Base-by-base conservation (phyloP, 2,797 vertebrate genomes). In the Liparis tanakae region DNA sequence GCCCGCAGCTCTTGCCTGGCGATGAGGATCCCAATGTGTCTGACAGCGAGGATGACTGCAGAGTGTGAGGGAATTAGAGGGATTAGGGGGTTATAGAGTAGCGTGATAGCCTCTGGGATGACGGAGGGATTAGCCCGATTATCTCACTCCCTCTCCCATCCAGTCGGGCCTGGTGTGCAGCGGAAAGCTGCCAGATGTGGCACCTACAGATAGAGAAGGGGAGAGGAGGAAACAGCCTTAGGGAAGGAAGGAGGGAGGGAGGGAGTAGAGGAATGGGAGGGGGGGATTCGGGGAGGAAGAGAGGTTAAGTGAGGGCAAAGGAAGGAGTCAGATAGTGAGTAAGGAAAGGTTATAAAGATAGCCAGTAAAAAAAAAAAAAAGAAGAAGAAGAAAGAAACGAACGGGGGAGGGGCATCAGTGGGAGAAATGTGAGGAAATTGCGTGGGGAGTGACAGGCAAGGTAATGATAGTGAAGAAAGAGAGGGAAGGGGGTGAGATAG, bases 21-120 rank as follows among this genome's bases (percentile, higher is more conserved):
- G 92, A 94, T 94, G 91, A 92, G 91, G 90, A 94, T 94, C 91
- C 90, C 86, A 88, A 89, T 90, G 89, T 93, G 90, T 94, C 91
- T 92, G 93, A 94, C 92, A 93, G 92, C 63, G 68, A 89, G 88
- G 85, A 90, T 89, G 93, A 93, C 92, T 90, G 91, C 90, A 82
- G 93, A 94, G 91, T 94, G 91, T 89, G 87, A 91, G 93, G 93
- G 94, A 94, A 94, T 95, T 94, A 93, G 89, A 89, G 90, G 94
- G 93, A 95, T 95, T 95, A 95, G 78, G 89, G 90, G 91, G 91
- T 94, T 94, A 95, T 94, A 92, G 93, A 95, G 94, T 92, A 92
- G 93, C 81, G 90, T 91, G 91, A 94, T 94, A 94, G 93, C 93
- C 92, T 91, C 89, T 91, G 91, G 93, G 94, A 95, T 95, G 92